Conservation (phyloP, 2,113 vertebrate species). For the Sander vitreus region DNA sequence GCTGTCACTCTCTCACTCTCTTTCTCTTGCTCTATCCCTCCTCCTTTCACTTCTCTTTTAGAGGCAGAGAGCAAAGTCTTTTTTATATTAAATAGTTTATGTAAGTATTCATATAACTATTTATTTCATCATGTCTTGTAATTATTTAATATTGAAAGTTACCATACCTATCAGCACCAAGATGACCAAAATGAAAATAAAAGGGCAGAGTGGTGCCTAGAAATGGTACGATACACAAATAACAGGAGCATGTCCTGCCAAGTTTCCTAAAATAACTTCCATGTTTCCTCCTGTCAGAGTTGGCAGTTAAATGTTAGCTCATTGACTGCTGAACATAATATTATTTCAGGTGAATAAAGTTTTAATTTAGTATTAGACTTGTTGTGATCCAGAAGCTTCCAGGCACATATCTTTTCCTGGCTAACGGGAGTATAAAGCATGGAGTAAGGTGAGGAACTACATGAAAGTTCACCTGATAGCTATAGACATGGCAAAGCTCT, state of each 20-base stretch:
- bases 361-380: not conserved
- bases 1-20: not conserved
- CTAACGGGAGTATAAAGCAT: not conserved
- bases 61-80: not conserved
- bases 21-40: not conserved
- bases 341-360: not conserved
- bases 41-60: slow-evolving; percentile 3
- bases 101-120: not conserved
- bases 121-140: not conserved
- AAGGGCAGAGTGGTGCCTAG: not conserved
- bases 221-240: not conserved
- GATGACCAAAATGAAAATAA: slow-evolving; percentile 8
- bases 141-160: not conserved
- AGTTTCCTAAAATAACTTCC: slow-evolving; percentile 9
- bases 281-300: slow-evolving; percentile 3
- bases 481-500: slow-evolving; percentile 2
- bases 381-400: not conserved
- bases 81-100: not conserved
- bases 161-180: not conserved
- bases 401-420: not conserved
- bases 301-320: not conserved
- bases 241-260: slow-evolving; percentile 10
- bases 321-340: not conserved
- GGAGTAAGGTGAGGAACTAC: not conserved
- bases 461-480: slow-evolving; percentile 12